A percentile compares a stretch with the other conserved stretches of the same genome.
These are phyloP conservation scores for Apodemia duryi DNA, from an alignment of 2,888 invertebrate species.

Conservation along the genomic window DNA sequence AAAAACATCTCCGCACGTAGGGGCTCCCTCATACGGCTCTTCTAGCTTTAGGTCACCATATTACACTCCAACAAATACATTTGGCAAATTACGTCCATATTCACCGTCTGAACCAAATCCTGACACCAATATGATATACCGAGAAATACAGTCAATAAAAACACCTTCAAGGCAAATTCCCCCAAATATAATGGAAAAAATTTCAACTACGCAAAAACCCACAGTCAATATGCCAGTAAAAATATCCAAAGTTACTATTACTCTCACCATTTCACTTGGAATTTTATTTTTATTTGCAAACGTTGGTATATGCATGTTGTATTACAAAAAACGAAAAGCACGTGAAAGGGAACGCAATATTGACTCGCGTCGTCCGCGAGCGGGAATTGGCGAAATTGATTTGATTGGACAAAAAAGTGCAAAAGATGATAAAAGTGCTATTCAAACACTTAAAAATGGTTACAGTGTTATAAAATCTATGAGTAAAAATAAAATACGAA, in stretches of 20 bases:
- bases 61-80: slow-evolving; percentile 41
- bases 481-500: slow-evolving; percentile 71
- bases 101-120: slow-evolving; percentile 43
- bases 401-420: slow-evolving; percentile 67
- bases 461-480: slow-evolving; percentile 81
- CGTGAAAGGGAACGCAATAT: slow-evolving; percentile 70
- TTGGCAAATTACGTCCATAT: slow-evolving; percentile 51
- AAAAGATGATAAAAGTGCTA: slow-evolving; percentile 65
- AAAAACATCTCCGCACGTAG: slow-evolving; percentile 45
- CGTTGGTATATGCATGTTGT: slow-evolving; percentile 83
- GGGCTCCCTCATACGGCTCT: slow-evolving; percentile 19
- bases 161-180: slow-evolving; percentile 53
- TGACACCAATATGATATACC: slow-evolving; percentile 54
- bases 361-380: slow-evolving; percentile 69
- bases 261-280: slow-evolving; percentile 82
- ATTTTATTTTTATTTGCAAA: slow-evolving; percentile 86
- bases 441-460: slow-evolving; percentile 70
- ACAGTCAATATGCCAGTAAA: slow-evolving; percentile 55
- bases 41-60: slow-evolving; percentile 35
- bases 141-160: slow-evolving; percentile 63
- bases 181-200: slow-evolving; percentile 55
- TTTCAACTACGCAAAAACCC: slow-evolving; percentile 48
- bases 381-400: slow-evolving; percentile 72
- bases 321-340: slow-evolving; percentile 81
- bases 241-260: slow-evolving; percentile 80